Conservation (phyloP, 2,888 invertebrate species). For the Ornithoptera priamus region DNA sequence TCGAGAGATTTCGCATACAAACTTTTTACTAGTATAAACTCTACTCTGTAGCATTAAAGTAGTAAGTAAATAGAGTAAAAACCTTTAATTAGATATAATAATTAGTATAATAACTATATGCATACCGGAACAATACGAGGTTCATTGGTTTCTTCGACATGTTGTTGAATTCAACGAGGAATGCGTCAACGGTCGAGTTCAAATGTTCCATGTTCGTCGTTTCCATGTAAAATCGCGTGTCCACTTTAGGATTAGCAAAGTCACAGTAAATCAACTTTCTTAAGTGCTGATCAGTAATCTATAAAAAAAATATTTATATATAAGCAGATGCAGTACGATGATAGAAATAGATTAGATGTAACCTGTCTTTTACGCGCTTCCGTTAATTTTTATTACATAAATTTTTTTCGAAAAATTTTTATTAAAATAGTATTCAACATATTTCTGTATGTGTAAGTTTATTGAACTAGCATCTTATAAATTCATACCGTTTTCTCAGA, state of each 20-base stretch:
- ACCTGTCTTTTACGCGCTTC: too few relatives aligned
- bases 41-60: too few relatives aligned
- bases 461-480: too few relatives aligned
- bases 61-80: too few relatives aligned
- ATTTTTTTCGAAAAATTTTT: too few relatives aligned
- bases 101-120: background rate
- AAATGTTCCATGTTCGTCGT: conserved; percentile 90
- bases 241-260: conserved; percentile 96
- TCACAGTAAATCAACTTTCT: conserved; percentile 95
- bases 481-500: conserved; percentile 4
- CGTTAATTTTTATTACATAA: too few relatives aligned
- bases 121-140: conserved; percentile 90
- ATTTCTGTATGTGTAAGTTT: too few relatives aligned
- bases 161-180: conserved; percentile 94
- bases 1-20: too few relatives aligned
- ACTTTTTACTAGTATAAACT: too few relatives aligned
- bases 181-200: conserved; percentile 90
- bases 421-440: too few relatives aligned
- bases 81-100: background rate
- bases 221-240: conserved; percentile 92
- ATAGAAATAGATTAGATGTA: background rate
- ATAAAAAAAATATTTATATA: conserved; percentile 11
- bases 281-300: conserved; percentile 90
- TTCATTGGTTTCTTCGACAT: conserved; percentile 99
- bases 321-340: background rate